A percentile compares a stretch with the other conserved stretches of the same genome.
These are phyloP conservation scores for Pomatostomus ruficeps DNA, from an alignment of 2,113 vertebrate species.

Conservation along the genomic window DNA sequence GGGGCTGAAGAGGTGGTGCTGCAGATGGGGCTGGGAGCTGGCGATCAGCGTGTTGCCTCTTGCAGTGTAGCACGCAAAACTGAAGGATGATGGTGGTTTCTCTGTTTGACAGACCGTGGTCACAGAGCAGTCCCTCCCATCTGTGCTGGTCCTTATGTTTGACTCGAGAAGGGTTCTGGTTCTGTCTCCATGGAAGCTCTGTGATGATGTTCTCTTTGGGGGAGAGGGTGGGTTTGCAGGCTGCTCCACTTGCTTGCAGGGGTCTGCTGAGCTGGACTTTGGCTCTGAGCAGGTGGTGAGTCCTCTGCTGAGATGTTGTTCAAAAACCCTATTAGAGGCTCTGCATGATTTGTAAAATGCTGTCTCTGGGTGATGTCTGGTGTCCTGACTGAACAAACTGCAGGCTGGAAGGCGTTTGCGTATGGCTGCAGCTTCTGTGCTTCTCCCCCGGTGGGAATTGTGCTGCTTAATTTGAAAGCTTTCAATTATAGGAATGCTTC, in stretches of 20 bases:
- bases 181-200: neutral
- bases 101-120: fast-evolving
- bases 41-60: fast-evolving
- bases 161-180: neutral
- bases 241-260: neutral
- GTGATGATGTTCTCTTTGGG: neutral
- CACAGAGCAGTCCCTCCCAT: neutral
- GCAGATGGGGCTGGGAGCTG: neutral
- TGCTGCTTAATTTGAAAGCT: conserved; percentile 19
- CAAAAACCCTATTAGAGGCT: neutral
- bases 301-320: neutral
- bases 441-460: neutral
- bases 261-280: neutral
- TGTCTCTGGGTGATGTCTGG: neutral
- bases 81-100: neutral
- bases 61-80: neutral
- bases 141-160: fast-evolving
- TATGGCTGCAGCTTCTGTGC: conserved; percentile 8
- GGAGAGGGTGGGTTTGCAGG: neutral
- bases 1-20: neutral
- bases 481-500: neutral
- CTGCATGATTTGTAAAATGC: neutral
- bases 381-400: neutral
- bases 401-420: neutral
- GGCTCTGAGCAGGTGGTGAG: neutral